Conservation (phyloP, 2,888 invertebrate species). For the Tridacna gigas region DNA sequence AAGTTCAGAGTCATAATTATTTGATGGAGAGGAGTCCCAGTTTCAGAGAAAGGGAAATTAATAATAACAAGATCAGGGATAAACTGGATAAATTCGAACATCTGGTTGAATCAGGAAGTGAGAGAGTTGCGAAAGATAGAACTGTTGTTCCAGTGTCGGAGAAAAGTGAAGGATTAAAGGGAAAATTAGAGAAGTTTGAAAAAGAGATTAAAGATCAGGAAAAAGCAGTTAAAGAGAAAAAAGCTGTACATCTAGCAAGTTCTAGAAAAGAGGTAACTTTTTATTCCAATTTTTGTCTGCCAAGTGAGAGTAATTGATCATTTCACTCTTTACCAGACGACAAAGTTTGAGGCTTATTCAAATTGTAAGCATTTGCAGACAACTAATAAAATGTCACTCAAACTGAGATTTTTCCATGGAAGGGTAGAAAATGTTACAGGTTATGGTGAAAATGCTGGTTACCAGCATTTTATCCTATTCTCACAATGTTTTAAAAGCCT, state of each 20-base stretch:
- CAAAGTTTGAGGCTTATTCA: not conserved
- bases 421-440: no score
- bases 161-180: conserved; percentile 60
- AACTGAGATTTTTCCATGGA: no score
- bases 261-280: conserved; percentile 33
- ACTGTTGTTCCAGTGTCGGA: conserved; percentile 23
- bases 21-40: conserved; percentile 15
- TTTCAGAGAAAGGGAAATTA: conserved; percentile 28
- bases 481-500: no score
- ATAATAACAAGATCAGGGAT: conserved; percentile 53
- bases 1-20: not conserved
- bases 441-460: no score
- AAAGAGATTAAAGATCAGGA: conserved; percentile 58
- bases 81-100: conserved; percentile 62
- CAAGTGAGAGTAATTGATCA: no score
- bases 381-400: no score
- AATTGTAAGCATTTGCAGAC: not conserved
- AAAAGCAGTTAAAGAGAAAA: conserved; percentile 17
- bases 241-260: not conserved
- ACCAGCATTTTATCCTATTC: no score
- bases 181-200: conserved; percentile 54
- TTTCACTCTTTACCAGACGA: not conserved
- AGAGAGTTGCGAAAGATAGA: conserved; percentile 35
- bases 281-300: not conserved
- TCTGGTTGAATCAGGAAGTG: conserved; percentile 39